phyloP scores from a whole-genome alignment of 1,140 invertebrate genomes.

The Pachypeltis micranthus region DNA sequence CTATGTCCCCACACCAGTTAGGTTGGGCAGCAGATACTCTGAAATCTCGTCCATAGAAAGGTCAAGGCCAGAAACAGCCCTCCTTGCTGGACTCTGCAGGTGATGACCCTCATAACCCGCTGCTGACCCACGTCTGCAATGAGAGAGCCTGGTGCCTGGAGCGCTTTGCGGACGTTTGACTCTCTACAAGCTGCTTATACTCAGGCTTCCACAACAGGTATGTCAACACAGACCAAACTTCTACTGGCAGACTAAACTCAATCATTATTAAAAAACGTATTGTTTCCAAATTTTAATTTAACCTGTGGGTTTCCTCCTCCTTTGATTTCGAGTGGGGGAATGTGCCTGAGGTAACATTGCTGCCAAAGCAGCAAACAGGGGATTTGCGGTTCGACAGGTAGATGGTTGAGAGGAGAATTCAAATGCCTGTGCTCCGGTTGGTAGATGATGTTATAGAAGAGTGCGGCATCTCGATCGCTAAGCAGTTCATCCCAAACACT shows the following conservation, averaged over 20 bases:
- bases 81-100: too few species aligned
- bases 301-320: conserved; percentile 30
- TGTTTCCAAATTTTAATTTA: conserved; percentile 9
- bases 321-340: conserved; percentile 64
- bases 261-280: background rate
- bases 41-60: too few species aligned
- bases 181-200: background rate
- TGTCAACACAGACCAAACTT: background rate
- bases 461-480: conserved; percentile 55
- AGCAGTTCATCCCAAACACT: conserved; percentile 79
- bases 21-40: too few species aligned
- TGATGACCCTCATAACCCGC: too few species aligned
- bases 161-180: background rate
- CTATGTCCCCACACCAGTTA: too few species aligned
- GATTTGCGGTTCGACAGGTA: conserved; percentile 38
- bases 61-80: too few species aligned
- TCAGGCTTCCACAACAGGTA: background rate
- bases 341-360: conserved; percentile 81
- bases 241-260: background rate
- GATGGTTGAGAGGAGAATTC: background rate
- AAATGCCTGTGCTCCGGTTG: conserved; percentile 28
- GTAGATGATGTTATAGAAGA: conserved; percentile 69
- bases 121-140: too few species aligned
- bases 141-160: too few species aligned
- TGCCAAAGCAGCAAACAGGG: conserved; percentile 64